Evolutionary conservation across 2,888 invertebrate species (phyloP).

Genomic region (Synergus laeviventris): DNA sequence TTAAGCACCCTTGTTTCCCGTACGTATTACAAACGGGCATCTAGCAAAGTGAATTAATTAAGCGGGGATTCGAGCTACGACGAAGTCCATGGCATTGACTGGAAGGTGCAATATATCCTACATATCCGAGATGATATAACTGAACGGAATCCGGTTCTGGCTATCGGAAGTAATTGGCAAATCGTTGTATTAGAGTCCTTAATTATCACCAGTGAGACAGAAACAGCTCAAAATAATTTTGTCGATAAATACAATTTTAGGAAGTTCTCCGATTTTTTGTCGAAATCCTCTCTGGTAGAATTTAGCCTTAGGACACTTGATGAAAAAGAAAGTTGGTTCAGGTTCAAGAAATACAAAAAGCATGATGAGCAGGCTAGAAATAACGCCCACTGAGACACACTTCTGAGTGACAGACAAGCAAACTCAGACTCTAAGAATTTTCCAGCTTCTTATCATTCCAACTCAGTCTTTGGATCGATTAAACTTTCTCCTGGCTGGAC

Average conservation of each 20-base stretch:
- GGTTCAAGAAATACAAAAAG: not conserved
- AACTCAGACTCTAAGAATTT: constrained; percentile 26
- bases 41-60: constrained; percentile 71
- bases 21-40: constrained; percentile 63
- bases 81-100: constrained; percentile 38
- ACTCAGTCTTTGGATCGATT: constrained; percentile 56
- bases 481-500: constrained; percentile 58
- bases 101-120: constrained; percentile 44
- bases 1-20: constrained; percentile 61
- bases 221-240: constrained; percentile 15
- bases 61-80: constrained; percentile 48
- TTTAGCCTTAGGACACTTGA: not conserved
- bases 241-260: constrained; percentile 8
- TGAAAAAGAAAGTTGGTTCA: not conserved
- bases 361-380: constrained; percentile 42
- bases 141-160: constrained; percentile 40
- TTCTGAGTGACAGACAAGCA: constrained; percentile 27
- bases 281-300: not conserved
- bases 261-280: not conserved
- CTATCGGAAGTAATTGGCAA: constrained; percentile 46
- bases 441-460: constrained; percentile 56
- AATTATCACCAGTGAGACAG: constrained; percentile 32
- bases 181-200: constrained; percentile 38
- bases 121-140: constrained; percentile 40
- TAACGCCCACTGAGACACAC: constrained; percentile 41